Evolutionary conservation across 2,888 invertebrate genomes (phyloP).

Genomic region (Oscheius sp.): DNA sequence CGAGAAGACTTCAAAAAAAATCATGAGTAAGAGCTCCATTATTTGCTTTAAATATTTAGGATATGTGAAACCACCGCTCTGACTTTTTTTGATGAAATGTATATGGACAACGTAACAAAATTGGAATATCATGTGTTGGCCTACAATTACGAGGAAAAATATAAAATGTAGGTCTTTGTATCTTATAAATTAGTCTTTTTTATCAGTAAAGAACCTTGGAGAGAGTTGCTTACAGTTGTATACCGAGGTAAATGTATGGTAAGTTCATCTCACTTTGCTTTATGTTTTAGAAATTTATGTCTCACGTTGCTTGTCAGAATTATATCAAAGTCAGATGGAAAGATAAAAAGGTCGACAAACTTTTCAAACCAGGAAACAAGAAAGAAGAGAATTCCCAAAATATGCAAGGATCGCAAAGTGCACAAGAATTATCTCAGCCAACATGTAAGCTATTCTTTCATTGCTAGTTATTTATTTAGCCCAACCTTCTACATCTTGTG

Average conservation of each 20-base stretch:
- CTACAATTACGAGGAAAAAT: conserved; percentile 3
- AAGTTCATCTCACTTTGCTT: too few relatives aligned
- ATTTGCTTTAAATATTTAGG: too few relatives aligned
- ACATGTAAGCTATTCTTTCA: too few relatives aligned
- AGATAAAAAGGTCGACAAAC: neutral
- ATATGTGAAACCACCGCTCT: neutral
- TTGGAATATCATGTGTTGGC: conserved; percentile 16
- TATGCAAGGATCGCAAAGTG: too few relatives aligned
- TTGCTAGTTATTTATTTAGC: too few relatives aligned
- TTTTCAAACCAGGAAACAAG: neutral
- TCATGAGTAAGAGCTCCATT: conserved; percentile 8
- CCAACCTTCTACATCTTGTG: too few relatives aligned
- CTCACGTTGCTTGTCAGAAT: conserved; percentile 14
- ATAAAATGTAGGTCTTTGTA: too few relatives aligned
- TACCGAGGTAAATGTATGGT: conserved; percentile 20
- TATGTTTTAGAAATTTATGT: conserved; percentile 14
- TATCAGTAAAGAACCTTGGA: neutral
- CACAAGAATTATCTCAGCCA: too few relatives aligned
- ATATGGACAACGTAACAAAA: neutral
- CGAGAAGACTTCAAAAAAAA: conserved; percentile 6
- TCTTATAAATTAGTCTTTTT: too few relatives aligned
- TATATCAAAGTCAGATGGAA: conserved; percentile 9
- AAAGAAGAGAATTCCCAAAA: too few relatives aligned
- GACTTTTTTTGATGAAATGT: neutral
- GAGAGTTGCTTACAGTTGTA: conserved; percentile 9